Evolutionary conservation across 2,888 invertebrate species (phyloP).

Genomic region (Ochropleura plecta): DNA sequence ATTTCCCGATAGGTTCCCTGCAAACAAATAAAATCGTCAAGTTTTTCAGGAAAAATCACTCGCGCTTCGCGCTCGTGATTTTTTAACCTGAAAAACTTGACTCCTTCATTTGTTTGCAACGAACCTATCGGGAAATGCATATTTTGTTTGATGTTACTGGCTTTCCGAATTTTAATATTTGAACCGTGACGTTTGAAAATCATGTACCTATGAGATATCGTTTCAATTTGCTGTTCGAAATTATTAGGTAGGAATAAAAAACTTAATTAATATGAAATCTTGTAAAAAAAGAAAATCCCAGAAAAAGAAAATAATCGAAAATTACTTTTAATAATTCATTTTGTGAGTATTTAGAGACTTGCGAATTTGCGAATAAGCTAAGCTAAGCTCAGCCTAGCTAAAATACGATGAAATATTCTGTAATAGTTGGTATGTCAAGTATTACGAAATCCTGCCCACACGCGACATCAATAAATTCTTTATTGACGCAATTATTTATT

Average conservation of each 20-base stretch:
- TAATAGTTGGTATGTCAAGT: neutral
- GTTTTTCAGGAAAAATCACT: no score
- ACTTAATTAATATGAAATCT: neutral
- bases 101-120: no score
- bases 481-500: conserved; percentile 58
- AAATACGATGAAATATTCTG: neutral
- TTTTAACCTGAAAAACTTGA: no score
- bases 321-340: neutral
- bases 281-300: neutral
- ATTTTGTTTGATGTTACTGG: conserved; percentile 16
- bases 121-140: no score
- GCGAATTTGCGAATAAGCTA: neutral
- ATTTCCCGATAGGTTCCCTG: no score
- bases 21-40: no score
- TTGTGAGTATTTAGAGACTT: neutral
- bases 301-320: neutral
- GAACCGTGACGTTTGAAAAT: neutral
- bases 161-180: conserved; percentile 8
- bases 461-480: conserved; percentile 31
- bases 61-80: no score
- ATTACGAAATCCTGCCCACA: conserved; percentile 37
- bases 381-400: neutral
- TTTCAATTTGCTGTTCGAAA: neutral
- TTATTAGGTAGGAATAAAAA: neutral
- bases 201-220: conserved; percentile 3